Evolutionary conservation across 2,888 invertebrate species (phyloP).

Genomic region (Masnerella sp.): DNA sequence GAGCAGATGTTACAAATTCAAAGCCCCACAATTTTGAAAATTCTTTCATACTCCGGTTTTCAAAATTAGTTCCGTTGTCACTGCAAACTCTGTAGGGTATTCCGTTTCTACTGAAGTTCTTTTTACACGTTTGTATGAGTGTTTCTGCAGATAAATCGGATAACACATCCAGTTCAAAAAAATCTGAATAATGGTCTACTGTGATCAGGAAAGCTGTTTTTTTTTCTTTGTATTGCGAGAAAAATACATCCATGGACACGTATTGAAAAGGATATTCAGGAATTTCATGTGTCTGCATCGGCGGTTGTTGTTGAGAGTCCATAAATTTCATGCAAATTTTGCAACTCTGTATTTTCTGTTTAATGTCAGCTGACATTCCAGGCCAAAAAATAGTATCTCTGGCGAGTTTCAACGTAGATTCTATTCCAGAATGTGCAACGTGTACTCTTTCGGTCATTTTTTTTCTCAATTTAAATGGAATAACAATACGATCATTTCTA

Average conservation of each 20-base stretch:
- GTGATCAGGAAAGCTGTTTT: conserved; percentile 16
- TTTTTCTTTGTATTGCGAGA: conserved; percentile 18
- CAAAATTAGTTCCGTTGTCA: conserved; percentile 37
- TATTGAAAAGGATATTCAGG: conserved; percentile 40
- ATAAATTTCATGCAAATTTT: conserved; percentile 29
- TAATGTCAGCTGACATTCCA: conserved; percentile 41
- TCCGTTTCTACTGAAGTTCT: conserved; percentile 22
- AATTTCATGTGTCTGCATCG: conserved; percentile 41
- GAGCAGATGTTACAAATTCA: conserved; percentile 32
- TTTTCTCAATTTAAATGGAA: conserved; percentile 33
- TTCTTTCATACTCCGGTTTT: conserved; percentile 5
- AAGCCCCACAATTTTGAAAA: conserved; percentile 21
- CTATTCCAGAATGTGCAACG: conserved; percentile 46
- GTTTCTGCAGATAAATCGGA: conserved; percentile 12
- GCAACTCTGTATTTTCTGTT: conserved; percentile 29
- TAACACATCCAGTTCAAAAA: conserved; percentile 23
- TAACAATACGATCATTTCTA: conserved; percentile 31
- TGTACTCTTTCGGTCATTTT: conserved; percentile 39
- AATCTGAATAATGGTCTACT: conserved; percentile 26
- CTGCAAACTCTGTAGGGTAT: conserved; percentile 16
- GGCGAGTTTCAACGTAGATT: conserved; percentile 42
- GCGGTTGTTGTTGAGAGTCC: conserved; percentile 10
- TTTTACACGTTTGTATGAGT: conserved; percentile 5
- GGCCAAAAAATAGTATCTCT: conserved; percentile 52
- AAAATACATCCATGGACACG: conserved; percentile 45